Base-by-base conservation (phyloP, 2,113 vertebrate species). In the Thalassarche chlororhynchos region DNA sequence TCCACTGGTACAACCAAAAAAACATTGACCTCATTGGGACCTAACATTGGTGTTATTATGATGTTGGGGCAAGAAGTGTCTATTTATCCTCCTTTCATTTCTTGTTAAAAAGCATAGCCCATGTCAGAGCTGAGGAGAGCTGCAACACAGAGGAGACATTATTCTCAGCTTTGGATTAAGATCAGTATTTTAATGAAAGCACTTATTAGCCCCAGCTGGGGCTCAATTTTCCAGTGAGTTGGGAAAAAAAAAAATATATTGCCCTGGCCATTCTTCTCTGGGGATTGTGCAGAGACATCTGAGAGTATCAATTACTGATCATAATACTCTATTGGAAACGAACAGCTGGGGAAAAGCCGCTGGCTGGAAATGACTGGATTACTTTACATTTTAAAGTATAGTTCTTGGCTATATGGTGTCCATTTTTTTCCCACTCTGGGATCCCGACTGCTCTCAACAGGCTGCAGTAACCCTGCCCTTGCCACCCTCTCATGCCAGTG, bases 181-280 rank as follows among this genome's bases (percentile, higher is more conserved):
- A 94, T 96, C 97, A 95, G 95, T 74, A 87, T 97, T 96, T 95
- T 98, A 95, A 97, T 98, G 98, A 98, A 98, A 97, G 96, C 96
- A 96, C 97, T 98, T 97, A 98, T 98, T 97, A 98, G 97, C 96
- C 96, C 97, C 98, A 98, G 97, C 97, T 98, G 97, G 98, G 89
- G 70, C 93, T 97, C 97, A 94, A 93, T 97, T 98, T 97, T 97
- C 97, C 98, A 95, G 95, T 90, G 54, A 95, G 84, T 93, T 94
- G 97, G 93, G 95, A 80, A 96, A 97, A 98, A 46, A 49, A 49
- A 94, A 97, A 93, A 96, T n/a, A 94, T 91, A 96, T 96, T 93
- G 94, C 94, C 95, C 96, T 51, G 81, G 94, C 95, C 96, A 96
- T 97, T 95, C 94, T 97, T 98, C 97, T 97, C 97, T 92, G 69